A percentile compares a stretch with the other conserved stretches of the same genome.
phyloP scores from a whole-genome alignment of 2,113 vertebrate species.

The Phasianus colchicus region DNA sequence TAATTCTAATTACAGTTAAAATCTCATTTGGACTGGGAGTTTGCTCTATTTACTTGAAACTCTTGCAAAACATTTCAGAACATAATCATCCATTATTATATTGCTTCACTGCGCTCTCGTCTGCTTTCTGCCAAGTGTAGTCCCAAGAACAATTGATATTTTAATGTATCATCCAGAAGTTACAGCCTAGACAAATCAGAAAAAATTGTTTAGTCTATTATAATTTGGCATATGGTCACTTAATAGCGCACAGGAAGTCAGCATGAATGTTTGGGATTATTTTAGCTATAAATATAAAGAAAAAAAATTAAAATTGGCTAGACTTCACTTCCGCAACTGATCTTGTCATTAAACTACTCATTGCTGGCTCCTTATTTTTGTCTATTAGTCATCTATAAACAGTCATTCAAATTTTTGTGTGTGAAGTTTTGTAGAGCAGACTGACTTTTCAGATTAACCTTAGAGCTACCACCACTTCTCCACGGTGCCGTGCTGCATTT shows the following conservation, averaged over 20 bases:
- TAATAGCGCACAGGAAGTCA: slow-evolving; percentile 48
- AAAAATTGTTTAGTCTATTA: slow-evolving; percentile 63
- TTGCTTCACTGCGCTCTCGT: slow-evolving; percentile 7
- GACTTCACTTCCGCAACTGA: slow-evolving; percentile 1
- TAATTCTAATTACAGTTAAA: slow-evolving; percentile 66
- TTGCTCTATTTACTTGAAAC: slow-evolving; percentile 61
- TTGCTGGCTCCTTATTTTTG: background rate
- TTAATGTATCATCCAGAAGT: slow-evolving; percentile 42
- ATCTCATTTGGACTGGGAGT: slow-evolving; percentile 29
- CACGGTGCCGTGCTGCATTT: accelerated
- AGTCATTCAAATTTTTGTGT: background rate
- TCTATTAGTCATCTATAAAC: background rate
- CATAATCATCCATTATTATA: slow-evolving; percentile 59
- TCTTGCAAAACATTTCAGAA: slow-evolving; percentile 57
- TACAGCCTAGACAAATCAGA: slow-evolving; percentile 31
- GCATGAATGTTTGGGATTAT: slow-evolving; percentile 13
- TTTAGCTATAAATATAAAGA: slow-evolving; percentile 44
- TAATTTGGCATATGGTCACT: slow-evolving; percentile 53
- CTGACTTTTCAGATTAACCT: background rate
- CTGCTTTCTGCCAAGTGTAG: slow-evolving; percentile 20
- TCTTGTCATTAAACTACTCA: slow-evolving; percentile 31
- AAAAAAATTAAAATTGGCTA: slow-evolving; percentile 25
- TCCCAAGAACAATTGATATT: slow-evolving; percentile 38
- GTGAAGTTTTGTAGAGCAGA: background rate
- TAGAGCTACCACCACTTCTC: background rate